Percentiles rank a stretch among this genome's conserved stretches.
Evolutionary conservation across 1,140 invertebrate species (phyloP).

Genomic region (Lasioglossum baleicum): DNA sequence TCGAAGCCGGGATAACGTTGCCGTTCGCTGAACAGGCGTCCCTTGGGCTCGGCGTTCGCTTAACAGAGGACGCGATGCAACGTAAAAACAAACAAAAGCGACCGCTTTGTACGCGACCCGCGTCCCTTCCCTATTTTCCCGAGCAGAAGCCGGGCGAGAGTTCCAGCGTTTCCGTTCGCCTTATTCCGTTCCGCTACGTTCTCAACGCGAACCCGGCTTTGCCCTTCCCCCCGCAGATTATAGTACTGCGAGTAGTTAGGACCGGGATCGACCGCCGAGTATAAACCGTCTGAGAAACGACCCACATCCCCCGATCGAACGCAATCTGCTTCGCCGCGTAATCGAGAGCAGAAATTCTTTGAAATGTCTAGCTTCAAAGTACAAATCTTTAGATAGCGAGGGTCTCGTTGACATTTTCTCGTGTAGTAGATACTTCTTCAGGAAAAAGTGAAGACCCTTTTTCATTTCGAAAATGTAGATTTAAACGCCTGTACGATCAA

Average conservation of each 20-base stretch:
- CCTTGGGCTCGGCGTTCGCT: not conserved
- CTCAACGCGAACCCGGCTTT: not conserved
- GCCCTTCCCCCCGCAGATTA: not conserved
- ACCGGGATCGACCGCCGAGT: not conserved
- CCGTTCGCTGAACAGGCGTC: not conserved
- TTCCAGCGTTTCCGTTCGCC: not conserved
- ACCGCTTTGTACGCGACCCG: not conserved
- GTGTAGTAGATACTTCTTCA: too few relatives aligned
- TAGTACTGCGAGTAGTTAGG: not conserved
- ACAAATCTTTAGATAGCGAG: too few relatives aligned
- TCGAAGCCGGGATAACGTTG: constrained; percentile 2
- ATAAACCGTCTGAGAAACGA: not conserved
- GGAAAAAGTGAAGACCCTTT: too few relatives aligned
- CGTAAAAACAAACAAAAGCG: not conserved
- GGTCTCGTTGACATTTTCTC: too few relatives aligned
- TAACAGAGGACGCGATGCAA: not conserved
- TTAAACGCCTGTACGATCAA: too few relatives aligned
- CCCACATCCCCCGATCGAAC: not conserved
- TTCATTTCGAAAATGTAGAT: too few relatives aligned
- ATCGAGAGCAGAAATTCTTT: too few relatives aligned
- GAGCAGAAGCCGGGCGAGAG: not conserved
- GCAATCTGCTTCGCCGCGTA: not conserved
- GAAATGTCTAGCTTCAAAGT: too few relatives aligned
- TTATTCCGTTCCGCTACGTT: not conserved
- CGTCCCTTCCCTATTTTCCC: not conserved